Evolutionary conservation across 2,888 invertebrate species (phyloP), one percentile per base, ranked within the genome.

Genomic region (Leptarthrus brevirostris): DNA sequence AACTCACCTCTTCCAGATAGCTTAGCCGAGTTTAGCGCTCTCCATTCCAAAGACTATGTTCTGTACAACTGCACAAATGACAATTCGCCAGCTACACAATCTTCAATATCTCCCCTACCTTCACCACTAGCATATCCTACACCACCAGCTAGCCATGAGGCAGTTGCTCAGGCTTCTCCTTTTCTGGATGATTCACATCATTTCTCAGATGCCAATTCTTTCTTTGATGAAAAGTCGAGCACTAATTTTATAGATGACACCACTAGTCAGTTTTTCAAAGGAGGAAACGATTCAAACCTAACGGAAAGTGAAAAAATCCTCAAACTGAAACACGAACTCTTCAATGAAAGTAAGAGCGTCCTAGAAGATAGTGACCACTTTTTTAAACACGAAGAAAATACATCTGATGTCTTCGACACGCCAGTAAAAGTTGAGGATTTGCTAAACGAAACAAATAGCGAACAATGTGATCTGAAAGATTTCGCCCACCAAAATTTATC

Each of bases 61-160:
- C 81, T 85, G 78, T 84, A 85, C 78, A 86, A 77, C 74, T 85
- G 14, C 82, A 83, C 78, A 82, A 85, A 73, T 81, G 84, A 52
- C 81, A 83, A 66, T 82, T 85, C 58, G 52, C 77, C 77, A 73
- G 83, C 82, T 81, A 87, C 83, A 76, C 76, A 49, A 77, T 88
- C 86, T 69, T 87, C 86, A 12, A 87, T 88, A 77, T 90, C 90
- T 0, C 90, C 91, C 0, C 79, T 90, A 75, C 89, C 90, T 77
- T 90, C 90, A 26, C 91, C 91, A 0, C 88, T 94, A 79, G 90
- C 93, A 20, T 95, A 94, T 81, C 94, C 95, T 2, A 95, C 95
- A 6, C 95, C 95, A 20, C 94, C 95, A 3, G 94, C 94, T 1
- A 94, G 94, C 79, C 94, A 94, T 79, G 94, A 94, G 85, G 93